Conservation (phyloP, 1,140 invertebrate species). For the Panagrolaimus sp. region DNA sequence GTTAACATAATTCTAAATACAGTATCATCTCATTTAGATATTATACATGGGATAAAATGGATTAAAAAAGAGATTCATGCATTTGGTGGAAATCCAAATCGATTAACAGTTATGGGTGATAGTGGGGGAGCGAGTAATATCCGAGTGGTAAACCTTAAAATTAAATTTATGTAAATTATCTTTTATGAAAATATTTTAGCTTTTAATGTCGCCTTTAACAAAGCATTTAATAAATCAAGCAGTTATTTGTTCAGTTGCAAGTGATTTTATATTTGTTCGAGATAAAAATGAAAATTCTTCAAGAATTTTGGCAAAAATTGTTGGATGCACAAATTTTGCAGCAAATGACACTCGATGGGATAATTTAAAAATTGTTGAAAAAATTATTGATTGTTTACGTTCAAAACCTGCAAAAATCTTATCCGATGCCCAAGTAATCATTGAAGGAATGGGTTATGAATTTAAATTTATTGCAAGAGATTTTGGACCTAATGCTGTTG, state of each 20-base stretch:
- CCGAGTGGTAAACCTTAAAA: background rate
- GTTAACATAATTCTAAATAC: background rate
- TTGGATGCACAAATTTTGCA: background rate
- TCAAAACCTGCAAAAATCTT: background rate
- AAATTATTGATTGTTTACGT: background rate
- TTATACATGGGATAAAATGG: slow-evolving; percentile 1
- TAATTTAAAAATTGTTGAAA: slow-evolving; percentile 5
- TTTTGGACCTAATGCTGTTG: background rate
- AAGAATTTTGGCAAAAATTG: background rate
- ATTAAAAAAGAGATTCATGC: slow-evolving; percentile 8
- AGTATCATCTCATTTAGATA: background rate
- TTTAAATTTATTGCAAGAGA: background rate
- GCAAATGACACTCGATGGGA: background rate
- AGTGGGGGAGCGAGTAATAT: background rate
- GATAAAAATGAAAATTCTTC: slow-evolving; percentile 10
- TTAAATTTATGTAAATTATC: background rate
- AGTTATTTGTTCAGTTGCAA: background rate
- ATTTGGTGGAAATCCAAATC: slow-evolving; percentile 1
- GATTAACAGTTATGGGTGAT: slow-evolving; percentile 7
- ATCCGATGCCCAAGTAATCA: background rate
- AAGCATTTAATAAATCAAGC: slow-evolving; percentile 8
- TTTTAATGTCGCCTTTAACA: background rate
- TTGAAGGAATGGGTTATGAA: background rate
- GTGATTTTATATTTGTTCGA: background rate
- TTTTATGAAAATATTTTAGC: background rate